Conservation (phyloP, 2,113 vertebrate genomes). For the Leucopternis melanops region DNA sequence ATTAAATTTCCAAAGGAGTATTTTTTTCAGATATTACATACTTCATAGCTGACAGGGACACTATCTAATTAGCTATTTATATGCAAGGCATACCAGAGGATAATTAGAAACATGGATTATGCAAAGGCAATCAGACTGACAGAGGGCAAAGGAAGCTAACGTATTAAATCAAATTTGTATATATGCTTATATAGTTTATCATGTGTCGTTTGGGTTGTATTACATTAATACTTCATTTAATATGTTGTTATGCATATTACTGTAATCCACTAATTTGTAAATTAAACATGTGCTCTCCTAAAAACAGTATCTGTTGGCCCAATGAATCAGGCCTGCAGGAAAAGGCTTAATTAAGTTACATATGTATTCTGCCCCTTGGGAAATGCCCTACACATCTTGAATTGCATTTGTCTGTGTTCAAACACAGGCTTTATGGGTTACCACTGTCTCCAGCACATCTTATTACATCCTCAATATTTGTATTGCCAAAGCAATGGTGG, state of each 20-base stretch:
- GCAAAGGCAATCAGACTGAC: slow-evolving; percentile 71
- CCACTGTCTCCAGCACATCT: too few relatives aligned
- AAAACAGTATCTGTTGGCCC: background rate
- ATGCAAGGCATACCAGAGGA: slow-evolving; percentile 75
- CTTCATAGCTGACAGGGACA: slow-evolving; percentile 73
- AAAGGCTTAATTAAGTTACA: slow-evolving; percentile 12
- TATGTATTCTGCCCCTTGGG: background rate
- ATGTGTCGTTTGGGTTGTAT: slow-evolving; percentile 65
- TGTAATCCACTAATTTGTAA: slow-evolving; percentile 62
- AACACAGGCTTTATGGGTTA: background rate
- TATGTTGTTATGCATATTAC: slow-evolving; percentile 57
- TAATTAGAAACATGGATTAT: slow-evolving; percentile 82
- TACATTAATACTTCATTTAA: slow-evolving; percentile 72
- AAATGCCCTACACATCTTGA: background rate
- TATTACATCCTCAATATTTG: background rate
- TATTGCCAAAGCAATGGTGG: background rate
- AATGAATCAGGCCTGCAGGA: slow-evolving; percentile 1
- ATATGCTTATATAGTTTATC: slow-evolving; percentile 66
- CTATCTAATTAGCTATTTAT: slow-evolving; percentile 81
- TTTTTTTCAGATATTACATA: slow-evolving; percentile 73
- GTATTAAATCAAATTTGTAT: slow-evolving; percentile 74
- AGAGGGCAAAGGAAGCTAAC: slow-evolving; percentile 70
- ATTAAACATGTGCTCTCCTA: slow-evolving; percentile 50
- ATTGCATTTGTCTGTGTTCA: background rate
- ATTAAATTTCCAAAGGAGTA: slow-evolving; percentile 73